Base-by-base conservation (phyloP, 2,888 invertebrate species). In the Cenopis cana region DNA sequence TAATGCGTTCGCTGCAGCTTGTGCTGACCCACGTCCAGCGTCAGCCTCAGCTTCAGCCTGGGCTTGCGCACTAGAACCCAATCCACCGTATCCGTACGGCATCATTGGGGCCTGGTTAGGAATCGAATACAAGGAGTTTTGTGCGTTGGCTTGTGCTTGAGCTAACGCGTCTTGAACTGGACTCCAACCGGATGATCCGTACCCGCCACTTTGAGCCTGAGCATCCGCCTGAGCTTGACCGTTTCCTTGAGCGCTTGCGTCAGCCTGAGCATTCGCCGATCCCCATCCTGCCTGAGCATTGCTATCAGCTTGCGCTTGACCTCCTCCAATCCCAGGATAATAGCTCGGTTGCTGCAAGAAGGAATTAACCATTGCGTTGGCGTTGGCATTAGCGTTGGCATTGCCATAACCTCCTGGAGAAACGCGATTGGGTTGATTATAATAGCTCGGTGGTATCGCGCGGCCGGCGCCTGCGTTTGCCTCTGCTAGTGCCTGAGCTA, bases 1-100 rank as follows among this genome's bases (percentile, higher is more conserved):
- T 18, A 60, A 24, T 2, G 68, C 68, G 12, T 54, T 68, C 2
- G 68, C 68, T 9, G 14, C 24, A 14, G 68, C 68, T 20, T 68
- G 52, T 17, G 68, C 57, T 24, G 59, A 54, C 41, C 54, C 38
- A 2, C 50, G 24, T 12, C 64, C 20, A 12, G 73, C 71, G 41
- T 73, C 62, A 12, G 76, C 74, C 71, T 73, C 73, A 1, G 76
- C 72, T 12, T 56, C 62, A 14, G 52, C 62, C 41, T 38, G 61
- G 12, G 56, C 56, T 36, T n/a, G 11, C 24, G 24, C 24, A 14
- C 24, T 29, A 10, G 29, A n/a, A 50, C 36, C 18, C 14, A 17
- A 36, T 20, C 18, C 33, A 14, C 62, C 50, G 9, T 36, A 49
- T 59, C 36, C 57, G 14, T 61, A 33, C 2, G 61, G 46, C n/a